Evolutionary conservation across 53 echinoderm and acorn worm genomes (phyloP).

Genomic region (Echinarachnius parma): DNA sequence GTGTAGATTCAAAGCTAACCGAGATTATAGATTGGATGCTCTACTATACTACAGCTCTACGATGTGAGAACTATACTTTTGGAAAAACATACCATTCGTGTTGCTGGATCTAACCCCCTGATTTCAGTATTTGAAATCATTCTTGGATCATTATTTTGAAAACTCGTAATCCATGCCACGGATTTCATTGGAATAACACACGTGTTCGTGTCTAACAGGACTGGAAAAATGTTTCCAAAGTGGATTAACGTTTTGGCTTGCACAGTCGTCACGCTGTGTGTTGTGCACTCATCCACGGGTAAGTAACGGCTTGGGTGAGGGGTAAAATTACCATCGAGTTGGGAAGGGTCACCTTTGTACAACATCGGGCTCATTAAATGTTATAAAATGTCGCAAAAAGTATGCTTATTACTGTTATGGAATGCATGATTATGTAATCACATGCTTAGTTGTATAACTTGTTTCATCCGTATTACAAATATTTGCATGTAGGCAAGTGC

Average conservation of each 20-base stretch:
- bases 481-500: background rate
- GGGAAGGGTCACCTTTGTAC: background rate
- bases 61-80: background rate
- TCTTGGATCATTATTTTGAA: conserved; percentile 19
- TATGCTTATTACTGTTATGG: background rate
- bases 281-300: conserved; percentile 38
- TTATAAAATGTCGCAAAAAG: background rate
- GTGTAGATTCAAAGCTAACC: background rate
- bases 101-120: conserved; percentile 38
- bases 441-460: background rate
- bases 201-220: conserved; percentile 15
- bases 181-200: conserved; percentile 49
- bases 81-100: no score
- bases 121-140: conserved; percentile 38
- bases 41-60: background rate
- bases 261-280: background rate
- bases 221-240: conserved; percentile 40
- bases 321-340: background rate
- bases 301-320: conserved; percentile 19
- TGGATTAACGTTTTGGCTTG: conserved; percentile 35
- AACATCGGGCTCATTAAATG: no score
- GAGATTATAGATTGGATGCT: background rate
- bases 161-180: conserved; percentile 20
- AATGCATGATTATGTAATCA: background rate
- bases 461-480: background rate